A percentile compares a stretch with the other conserved stretches of the same genome.
Conservation (phyloP, 2,888 invertebrate genomes). For the Xanthorhoe designata region DNA sequence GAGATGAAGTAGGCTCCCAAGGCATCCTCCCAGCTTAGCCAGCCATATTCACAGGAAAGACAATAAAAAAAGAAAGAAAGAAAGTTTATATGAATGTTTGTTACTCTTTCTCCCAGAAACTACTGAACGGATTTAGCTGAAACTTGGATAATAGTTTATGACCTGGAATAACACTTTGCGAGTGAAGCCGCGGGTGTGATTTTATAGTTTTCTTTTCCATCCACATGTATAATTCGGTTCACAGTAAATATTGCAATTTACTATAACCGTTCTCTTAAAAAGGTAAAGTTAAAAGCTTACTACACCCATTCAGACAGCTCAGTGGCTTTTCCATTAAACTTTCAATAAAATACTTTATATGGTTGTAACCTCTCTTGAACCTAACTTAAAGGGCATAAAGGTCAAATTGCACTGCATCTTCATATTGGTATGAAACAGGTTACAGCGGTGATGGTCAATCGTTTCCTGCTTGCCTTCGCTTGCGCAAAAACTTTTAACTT, state of each 20-base stretch:
- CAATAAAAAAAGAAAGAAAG: too few relatives aligned
- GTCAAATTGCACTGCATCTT: constrained; percentile 33
- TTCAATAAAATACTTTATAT: constrained; percentile 13
- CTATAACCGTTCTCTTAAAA: not conserved
- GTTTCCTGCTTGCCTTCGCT: constrained; percentile 43
- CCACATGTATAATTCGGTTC: not conserved
- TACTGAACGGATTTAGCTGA: too few relatives aligned
- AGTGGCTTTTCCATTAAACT: constrained; percentile 19
- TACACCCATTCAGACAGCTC: constrained; percentile 6
- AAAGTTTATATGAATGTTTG: too few relatives aligned
- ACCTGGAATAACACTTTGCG: too few relatives aligned
- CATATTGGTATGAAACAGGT: constrained; percentile 25
- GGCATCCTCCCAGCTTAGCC: too few relatives aligned
- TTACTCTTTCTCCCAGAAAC: too few relatives aligned
- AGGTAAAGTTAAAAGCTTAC: constrained; percentile 11
- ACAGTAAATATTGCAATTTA: not conserved
- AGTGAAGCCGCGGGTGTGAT: not conserved
- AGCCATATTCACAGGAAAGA: too few relatives aligned
- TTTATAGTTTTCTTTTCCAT: not conserved
- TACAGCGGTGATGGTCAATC: constrained; percentile 25
- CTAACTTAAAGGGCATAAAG: constrained; percentile 28
- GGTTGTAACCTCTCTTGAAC: constrained; percentile 18
- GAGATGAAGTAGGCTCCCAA: too few relatives aligned
- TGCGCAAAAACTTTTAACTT: constrained; percentile 36
- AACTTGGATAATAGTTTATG: too few relatives aligned